Evolutionary conservation across 2,888 invertebrate genomes (phyloP), one percentile per base, ranked within the genome.

Genomic region (Hemistola chrysoprasaria): DNA sequence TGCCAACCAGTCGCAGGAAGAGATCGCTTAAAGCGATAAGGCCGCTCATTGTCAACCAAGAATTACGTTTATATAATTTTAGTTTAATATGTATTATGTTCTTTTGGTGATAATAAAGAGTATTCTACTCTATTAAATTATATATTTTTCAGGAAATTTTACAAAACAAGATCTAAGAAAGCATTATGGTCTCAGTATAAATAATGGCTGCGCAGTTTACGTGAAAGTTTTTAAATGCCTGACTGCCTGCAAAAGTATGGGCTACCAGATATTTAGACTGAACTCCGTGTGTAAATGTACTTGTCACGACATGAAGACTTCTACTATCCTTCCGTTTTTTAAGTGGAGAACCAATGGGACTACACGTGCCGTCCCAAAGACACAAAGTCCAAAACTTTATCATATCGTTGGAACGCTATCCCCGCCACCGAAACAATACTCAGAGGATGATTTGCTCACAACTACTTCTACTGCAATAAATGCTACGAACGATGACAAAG

Each of bases 331-430:
- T 21, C 82, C 82, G 5, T 80, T 64, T 49, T 82, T 78, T 42
- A 70, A 67, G 51, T 80, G 76, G 77, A 57, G 56, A 22, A 82
- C 84, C 8, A 84, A 74, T 42, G 76, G 80, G 1, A 79, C 78
- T 1, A 74, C 73, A 0, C 65, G 46, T 24, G 47, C 40, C 8
- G 4, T 63, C 1, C 75, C 73, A 1, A 57, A 44, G 32, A 81
- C 78, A 2, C 51, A 54, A n/a, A 75, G 76, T 36, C 71, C 74
- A 0, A 38, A 44, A n/a, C 57, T 81, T 2, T 84, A 78, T 34
- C 53, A 76, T 9, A 44, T 83, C 0, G 64, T 64, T 2, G 84
- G 83, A 5, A 77, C 78, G 1, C 26, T 78, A 2, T 79, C 73
- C 8, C 69, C 76, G 1, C 7, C 40, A 6, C 26, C 25, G 16